Conservation (phyloP, 2,113 vertebrate genomes). For the Eurypyga helias region DNA sequence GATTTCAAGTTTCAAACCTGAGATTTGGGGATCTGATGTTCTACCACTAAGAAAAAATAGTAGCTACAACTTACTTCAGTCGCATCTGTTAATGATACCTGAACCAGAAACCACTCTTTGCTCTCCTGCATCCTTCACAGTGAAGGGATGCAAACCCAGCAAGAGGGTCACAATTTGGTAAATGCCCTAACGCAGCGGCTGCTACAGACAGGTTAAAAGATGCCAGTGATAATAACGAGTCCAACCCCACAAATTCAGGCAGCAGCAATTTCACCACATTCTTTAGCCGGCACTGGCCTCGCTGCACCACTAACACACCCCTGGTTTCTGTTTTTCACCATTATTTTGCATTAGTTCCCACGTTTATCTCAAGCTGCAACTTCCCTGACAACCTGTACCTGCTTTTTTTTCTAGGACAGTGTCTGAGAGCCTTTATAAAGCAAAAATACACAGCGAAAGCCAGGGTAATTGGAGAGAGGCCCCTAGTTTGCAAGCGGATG, state of each 20-base stretch:
- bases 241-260: not conserved
- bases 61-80: not conserved
- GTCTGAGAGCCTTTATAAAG: not conserved
- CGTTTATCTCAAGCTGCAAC: not conserved
- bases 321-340: not conserved
- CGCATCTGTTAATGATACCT: not conserved
- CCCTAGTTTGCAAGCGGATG: rapidly evolving
- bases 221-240: rapidly evolving
- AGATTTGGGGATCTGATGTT: not conserved
- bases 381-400: not conserved
- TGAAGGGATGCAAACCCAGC: not conserved
- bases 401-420: not conserved
- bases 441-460: rapidly evolving
- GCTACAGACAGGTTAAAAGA: not conserved
- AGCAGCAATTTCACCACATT: not conserved
- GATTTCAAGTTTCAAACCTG: not conserved
- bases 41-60: not conserved
- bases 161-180: rapidly evolving
- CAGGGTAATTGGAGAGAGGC: rapidly evolving
- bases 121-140: not conserved
- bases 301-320: not conserved
- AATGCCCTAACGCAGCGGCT: not conserved
- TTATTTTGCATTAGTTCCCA: rapidly evolving
- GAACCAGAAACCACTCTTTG: not conserved
- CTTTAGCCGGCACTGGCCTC: not conserved